Base-by-base conservation (phyloP, 2,113 vertebrate genomes). In the Pangasianodon gigas region DNA sequence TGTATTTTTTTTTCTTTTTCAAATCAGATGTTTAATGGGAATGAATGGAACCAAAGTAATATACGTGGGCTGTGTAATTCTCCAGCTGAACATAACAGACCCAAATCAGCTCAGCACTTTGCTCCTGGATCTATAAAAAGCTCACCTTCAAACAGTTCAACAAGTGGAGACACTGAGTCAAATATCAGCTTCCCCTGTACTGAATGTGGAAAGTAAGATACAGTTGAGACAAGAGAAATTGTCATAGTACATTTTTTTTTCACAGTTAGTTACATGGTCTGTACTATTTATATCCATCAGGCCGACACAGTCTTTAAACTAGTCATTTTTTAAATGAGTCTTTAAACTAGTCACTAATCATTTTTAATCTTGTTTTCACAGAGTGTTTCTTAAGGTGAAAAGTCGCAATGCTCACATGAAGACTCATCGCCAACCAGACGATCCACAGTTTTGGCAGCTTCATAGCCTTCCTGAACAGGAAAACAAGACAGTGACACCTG, bases 381-480 rank as follows among this genome's bases (percentile, higher is more conserved):
- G 97, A 93, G 96, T 97, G 48, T 98, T 98, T 95, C 96, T 96
- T 93, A 98, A 96, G 95, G 97, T 98, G 93, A 98, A 98, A 95
- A 98, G 97, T 93, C 96, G 97, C 62, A 98, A 98, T 7, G 97
- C 97, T 13, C 97, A 98, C 93, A 98, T 98, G 97, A 98, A 98
- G 92, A 97, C 96, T 5, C 97, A 98, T 94, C 94, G 97, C 46
- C 97, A 97, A 93, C 94, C 97, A 41, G 97, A 98, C 85, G 97
- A 97, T n/a, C 94, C 96, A 84, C 90, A 83, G n/a, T 56, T 91
- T 19, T 89, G 89, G 92, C 89, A 89, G 41, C 60, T 89, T 44
- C 46, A 52, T 19, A 82, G 75, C 26, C 56, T 77, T 85, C 54
- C 88, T 83, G 89, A 88, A 54, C 89, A 87, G 88, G 87, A 83